Evolutionary conservation across 2,797 vertebrate species (phyloP).

Genomic region (Lerista edwardsae): DNA sequence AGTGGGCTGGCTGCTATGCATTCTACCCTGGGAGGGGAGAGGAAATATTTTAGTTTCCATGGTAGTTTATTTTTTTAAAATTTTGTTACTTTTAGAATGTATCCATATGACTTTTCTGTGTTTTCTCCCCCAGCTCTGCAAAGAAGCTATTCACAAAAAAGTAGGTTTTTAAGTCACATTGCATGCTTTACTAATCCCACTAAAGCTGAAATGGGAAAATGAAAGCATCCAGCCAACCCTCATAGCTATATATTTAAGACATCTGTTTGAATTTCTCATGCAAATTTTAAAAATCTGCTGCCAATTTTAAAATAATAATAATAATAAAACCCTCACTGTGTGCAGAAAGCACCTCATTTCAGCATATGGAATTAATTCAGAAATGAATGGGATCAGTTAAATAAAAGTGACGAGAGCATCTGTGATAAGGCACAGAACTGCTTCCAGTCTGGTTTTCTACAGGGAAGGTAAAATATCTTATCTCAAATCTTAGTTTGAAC

Average conservation of each 20-base stretch:
- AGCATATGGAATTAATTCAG: neutral
- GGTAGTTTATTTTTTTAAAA: neutral
- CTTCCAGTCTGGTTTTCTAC: neutral
- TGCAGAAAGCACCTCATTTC: neutral
- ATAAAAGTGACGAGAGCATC: neutral
- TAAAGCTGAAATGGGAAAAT: constrained; percentile 40
- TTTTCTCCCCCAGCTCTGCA: constrained; percentile 66
- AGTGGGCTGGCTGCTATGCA: neutral
- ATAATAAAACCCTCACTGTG: neutral
- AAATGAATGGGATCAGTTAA: neutral
- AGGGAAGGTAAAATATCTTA: neutral
- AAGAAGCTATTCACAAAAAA: constrained; percentile 71
- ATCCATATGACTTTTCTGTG: constrained; percentile 42
- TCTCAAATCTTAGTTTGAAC: too few species aligned
- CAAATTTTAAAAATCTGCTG: neutral
- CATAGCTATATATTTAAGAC: constrained; percentile 32
- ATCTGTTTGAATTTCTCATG: too few species aligned
- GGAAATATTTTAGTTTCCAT: neutral
- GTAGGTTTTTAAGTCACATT: constrained; percentile 69
- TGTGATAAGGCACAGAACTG: neutral
- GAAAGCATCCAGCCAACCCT: constrained; percentile 1
- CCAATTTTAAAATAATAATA: neutral
- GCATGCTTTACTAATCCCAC: constrained; percentile 61
- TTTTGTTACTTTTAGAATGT: constrained; percentile 48
- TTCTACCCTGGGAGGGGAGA: neutral